A percentile compares a stretch with the other conserved stretches of the same genome.
These are phyloP conservation scores for Andrena marginata DNA, from an alignment of 2,888 invertebrate genomes.

Conservation along the genomic window DNA sequence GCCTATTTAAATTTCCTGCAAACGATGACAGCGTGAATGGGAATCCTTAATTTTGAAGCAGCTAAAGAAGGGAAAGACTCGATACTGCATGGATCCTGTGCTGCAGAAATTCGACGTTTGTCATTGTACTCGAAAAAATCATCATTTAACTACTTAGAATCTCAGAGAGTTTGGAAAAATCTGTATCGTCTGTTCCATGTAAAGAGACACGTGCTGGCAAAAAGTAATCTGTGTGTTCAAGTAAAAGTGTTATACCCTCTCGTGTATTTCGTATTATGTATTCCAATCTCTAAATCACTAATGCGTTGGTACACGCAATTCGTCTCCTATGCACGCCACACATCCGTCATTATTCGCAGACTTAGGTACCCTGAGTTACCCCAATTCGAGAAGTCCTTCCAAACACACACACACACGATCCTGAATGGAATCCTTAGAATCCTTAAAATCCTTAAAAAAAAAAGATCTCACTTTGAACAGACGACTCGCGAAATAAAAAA, in stretches of 20 bases:
- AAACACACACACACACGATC: neutral
- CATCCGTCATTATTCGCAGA: neutral
- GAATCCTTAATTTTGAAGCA: neutral
- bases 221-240: too few species aligned
- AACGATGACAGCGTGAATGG: conserved; percentile 42
- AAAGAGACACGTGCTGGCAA: too few species aligned
- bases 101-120: neutral
- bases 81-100: too few species aligned
- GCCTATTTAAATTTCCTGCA: conserved; percentile 67
- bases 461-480: too few species aligned
- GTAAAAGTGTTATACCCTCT: too few species aligned
- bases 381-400: neutral
- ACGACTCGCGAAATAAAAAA: too few species aligned
- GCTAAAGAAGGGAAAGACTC: too few species aligned
- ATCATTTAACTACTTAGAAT: neutral
- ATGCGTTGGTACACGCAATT: neutral
- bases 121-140: neutral
- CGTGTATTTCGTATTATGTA: too few species aligned
- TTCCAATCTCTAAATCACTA: neutral
- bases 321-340: neutral
- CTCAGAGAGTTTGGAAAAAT: too few species aligned
- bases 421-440: too few species aligned
- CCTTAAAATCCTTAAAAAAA: too few species aligned
- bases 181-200: too few species aligned
- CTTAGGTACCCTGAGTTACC: neutral